Base-by-base conservation (phyloP, 2,797 vertebrate species). In the Sebastes paucispinis region DNA sequence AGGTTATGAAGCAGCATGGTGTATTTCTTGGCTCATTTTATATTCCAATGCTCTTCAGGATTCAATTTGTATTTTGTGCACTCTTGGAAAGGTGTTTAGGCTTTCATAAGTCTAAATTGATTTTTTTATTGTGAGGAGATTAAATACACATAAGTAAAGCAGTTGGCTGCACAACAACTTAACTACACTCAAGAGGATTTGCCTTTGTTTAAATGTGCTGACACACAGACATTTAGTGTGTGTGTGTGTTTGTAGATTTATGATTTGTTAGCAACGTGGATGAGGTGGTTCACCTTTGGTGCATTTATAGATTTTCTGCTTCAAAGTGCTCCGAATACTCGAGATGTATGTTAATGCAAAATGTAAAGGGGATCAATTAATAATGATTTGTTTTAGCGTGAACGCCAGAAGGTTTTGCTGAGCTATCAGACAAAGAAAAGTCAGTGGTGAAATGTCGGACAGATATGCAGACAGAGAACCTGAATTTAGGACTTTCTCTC, bases 301-400 rank as follows among this genome's bases (percentile, higher is more conserved):
- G 31, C n/a, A 62, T 59, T 55, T 39, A 59, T 22, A 66, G 50
- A 66, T 83, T 20, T 47, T 24, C 12, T 67, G 20, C 32, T n/a
- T 69, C 47, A 18, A 60, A 47, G 2, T 76, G 24, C 11, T 79
- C 9, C 1, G 14, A 68, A 50, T 20, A n/a, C 11, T 79, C 5
- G 12, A 69, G 34, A 62, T 71, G 64, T 29, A n/a, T 60, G 69
- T 71, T 79, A 31, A 62, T 14, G 73, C 47, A 52, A 50, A 34
- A 67, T 73, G 70, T 73, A 34, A 77, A 63, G 20, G 58, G 36
- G 14, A 59, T 64, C 36, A 29, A 47, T 77, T 32, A 24, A 43
- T 69, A 55, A 57, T 55, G 9, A 64, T 52, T 18, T 55, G 9
- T 34, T 31, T 18, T 47, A 0, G 10, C 2, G n/a, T 58, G 25